These are phyloP conservation scores for Idaea straminata DNA, from an alignment of 2,888 invertebrate species.

Conservation along the genomic window DNA sequence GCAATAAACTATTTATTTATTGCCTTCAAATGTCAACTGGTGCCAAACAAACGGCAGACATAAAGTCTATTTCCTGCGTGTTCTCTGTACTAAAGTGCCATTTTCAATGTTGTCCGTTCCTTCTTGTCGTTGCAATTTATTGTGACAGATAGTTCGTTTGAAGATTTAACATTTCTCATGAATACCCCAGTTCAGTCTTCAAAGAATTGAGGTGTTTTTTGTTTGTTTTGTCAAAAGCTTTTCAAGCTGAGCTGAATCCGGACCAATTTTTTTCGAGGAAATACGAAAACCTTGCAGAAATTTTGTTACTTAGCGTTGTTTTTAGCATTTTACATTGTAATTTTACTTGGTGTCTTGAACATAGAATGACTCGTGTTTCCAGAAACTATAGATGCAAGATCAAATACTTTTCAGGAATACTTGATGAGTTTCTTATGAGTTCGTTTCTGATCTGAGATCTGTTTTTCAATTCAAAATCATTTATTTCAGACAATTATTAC, in stretches of 20 bases:
- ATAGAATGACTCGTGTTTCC: too few species aligned
- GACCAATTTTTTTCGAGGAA: background rate
- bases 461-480: too few species aligned
- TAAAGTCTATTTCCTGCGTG: background rate
- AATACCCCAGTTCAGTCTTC: background rate
- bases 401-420: too few species aligned
- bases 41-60: background rate
- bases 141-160: slow-evolving; percentile 47
- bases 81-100: slow-evolving; percentile 27
- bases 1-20: too few species aligned
- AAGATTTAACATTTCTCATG: slow-evolving; percentile 13
- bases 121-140: slow-evolving; percentile 56
- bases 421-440: too few species aligned
- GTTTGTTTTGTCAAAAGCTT: background rate
- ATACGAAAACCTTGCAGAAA: background rate
- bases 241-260: slow-evolving; percentile 5
- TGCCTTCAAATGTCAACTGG: background rate
- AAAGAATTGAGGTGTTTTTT: background rate
- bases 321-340: background rate
- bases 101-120: slow-evolving; percentile 41
- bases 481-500: too few species aligned
- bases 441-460: too few species aligned
- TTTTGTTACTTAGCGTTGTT: background rate
- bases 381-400: too few species aligned
- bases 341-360: background rate